Conservation (phyloP, 2,113 vertebrate species). For the Takifugu flavidus region DNA sequence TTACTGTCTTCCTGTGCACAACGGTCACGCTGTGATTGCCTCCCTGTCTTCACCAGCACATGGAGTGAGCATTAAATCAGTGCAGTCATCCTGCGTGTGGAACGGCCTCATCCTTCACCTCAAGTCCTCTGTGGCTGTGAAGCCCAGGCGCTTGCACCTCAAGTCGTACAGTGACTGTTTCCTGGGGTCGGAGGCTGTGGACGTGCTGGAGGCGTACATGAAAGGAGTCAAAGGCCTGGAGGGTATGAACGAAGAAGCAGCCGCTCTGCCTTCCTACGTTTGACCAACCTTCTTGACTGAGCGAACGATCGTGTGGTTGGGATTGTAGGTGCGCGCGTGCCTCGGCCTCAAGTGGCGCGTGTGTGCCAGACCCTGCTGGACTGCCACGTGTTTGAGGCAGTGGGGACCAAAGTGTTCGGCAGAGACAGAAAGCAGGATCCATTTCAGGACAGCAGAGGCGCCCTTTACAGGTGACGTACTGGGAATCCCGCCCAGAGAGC, state of each 20-base stretch:
- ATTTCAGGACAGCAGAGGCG: slow-evolving; percentile 88
- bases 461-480: slow-evolving; percentile 82
- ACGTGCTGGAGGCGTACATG: slow-evolving; percentile 81
- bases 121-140: slow-evolving; percentile 84
- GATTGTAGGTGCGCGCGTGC: slow-evolving; percentile 59
- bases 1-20: neutral
- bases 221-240: slow-evolving; percentile 68
- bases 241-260: slow-evolving; percentile 25
- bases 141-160: slow-evolving; percentile 82
- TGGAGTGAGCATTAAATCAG: slow-evolving; percentile 77
- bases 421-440: slow-evolving; percentile 78
- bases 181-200: slow-evolving; percentile 88
- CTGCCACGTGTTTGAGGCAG: slow-evolving; percentile 84
- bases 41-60: slow-evolving; percentile 62
- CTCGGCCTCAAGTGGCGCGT: slow-evolving; percentile 81
- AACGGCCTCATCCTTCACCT: slow-evolving; percentile 86
- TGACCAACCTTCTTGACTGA: neutral
- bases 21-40: neutral
- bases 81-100: slow-evolving; percentile 84
- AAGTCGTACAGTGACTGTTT: slow-evolving; percentile 87
- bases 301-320: neutral
- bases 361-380: slow-evolving; percentile 92
- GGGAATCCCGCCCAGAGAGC: neutral
- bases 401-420: slow-evolving; percentile 82
- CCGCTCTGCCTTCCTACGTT: neutral